A percentile compares a stretch with the other conserved stretches of the same genome.
phyloP scores from a whole-genome alignment of 2,113 vertebrate genomes.

The Pangasianodon hypophthalmus region DNA sequence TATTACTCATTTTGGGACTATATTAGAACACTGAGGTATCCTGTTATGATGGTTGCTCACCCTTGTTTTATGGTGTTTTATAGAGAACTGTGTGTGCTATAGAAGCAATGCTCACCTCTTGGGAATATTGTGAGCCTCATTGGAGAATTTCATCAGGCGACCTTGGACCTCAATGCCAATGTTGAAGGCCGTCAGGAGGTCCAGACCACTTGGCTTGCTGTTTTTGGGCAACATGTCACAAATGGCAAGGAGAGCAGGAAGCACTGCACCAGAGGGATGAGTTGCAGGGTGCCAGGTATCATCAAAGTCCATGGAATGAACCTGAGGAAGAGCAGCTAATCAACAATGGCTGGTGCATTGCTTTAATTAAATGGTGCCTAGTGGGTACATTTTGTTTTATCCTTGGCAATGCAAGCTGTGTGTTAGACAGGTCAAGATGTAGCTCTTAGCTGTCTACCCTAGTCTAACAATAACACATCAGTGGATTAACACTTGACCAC shows the following conservation, averaged over 20 bases:
- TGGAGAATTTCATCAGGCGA: conserved; percentile 85
- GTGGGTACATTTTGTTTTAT: background rate
- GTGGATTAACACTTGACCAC: background rate
- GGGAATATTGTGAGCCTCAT: conserved; percentile 82
- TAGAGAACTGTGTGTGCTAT: background rate
- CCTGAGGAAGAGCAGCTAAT: conserved; percentile 65
- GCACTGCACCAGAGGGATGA: conserved; percentile 84
- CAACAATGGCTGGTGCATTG: background rate
- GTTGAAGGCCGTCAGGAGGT: conserved; percentile 84
- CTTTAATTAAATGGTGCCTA: background rate
- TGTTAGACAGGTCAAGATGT: background rate
- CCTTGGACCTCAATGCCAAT: conserved; percentile 87
- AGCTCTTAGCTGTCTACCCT: background rate
- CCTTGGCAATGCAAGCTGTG: background rate
- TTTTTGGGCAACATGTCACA: conserved; percentile 78
- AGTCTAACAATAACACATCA: conserved; percentile 1
- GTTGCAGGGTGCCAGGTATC: conserved; percentile 90
- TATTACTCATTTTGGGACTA: background rate
- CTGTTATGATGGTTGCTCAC: conserved; percentile 12
- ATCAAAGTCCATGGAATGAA: conserved; percentile 90
- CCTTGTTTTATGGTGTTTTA: background rate
- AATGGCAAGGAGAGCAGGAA: conserved; percentile 83
- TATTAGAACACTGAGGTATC: background rate
- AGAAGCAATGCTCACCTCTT: conserved; percentile 74
- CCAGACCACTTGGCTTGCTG: conserved; percentile 78